phyloP scores from a whole-genome alignment of 2,888 invertebrate genomes.

The Tenthredo mesomela region DNA sequence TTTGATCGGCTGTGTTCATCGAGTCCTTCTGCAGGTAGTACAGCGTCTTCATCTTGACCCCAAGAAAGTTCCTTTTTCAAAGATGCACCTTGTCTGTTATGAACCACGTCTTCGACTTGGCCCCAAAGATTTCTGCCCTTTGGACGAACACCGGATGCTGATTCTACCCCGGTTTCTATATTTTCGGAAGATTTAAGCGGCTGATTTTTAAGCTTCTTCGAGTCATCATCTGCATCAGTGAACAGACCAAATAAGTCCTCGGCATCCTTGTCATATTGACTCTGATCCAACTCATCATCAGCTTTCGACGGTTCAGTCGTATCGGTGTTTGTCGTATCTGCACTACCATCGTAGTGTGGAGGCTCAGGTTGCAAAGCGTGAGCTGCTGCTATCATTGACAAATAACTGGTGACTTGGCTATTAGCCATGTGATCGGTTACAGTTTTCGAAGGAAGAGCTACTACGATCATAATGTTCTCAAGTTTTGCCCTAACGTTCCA shows the following conservation, averaged over 20 bases:
- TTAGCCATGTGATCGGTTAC: not conserved
- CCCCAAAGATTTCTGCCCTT: conserved; percentile 51
- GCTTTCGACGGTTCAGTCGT: not conserved
- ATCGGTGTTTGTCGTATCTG: not conserved
- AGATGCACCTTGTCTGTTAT: conserved; percentile 49
- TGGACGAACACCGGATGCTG: conserved; percentile 65
- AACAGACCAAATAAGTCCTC: not conserved
- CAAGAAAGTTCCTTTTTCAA: conserved; percentile 60
- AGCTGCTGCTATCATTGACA: not conserved
- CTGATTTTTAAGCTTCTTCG: not conserved
- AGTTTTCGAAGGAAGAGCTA: conserved; percentile 67
- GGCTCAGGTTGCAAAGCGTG: not conserved
- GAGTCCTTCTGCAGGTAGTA: not conserved
- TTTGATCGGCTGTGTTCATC: not conserved
- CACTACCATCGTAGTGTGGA: not conserved
- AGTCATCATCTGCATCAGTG: not conserved
- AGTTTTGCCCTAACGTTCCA: conserved; percentile 87
- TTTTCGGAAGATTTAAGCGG: conserved; percentile 32
- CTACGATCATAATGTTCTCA: conserved; percentile 86
- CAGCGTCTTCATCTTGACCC: not conserved
- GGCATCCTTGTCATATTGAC: not conserved
- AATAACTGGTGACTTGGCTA: not conserved
- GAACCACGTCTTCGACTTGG: not conserved
- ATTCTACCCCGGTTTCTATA: conserved; percentile 9
- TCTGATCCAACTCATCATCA: not conserved